Evolutionary conservation across 1,140 invertebrate species (phyloP).

Genomic region (Berghia stephanieae): DNA sequence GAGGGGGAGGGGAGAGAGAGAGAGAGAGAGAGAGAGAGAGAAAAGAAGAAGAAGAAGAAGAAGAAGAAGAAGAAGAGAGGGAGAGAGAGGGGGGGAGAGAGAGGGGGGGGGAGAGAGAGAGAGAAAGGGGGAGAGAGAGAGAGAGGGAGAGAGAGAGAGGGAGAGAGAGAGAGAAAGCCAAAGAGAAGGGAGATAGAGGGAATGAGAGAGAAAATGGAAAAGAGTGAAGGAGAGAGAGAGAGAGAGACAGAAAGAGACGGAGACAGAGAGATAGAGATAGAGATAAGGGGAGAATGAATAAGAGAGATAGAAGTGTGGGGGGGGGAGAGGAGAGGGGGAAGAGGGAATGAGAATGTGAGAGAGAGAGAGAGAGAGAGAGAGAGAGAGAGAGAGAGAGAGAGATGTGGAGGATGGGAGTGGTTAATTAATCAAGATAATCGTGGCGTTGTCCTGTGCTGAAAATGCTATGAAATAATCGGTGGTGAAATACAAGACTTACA

Average conservation of each 20-base stretch:
- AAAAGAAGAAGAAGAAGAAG: background rate
- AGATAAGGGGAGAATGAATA: background rate
- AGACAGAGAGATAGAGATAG: background rate
- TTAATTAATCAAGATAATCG: background rate
- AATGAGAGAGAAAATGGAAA: background rate
- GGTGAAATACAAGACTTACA: background rate
- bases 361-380: slow-evolving; percentile 6
- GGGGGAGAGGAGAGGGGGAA: background rate
- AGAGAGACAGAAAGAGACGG: background rate
- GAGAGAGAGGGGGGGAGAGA: background rate
- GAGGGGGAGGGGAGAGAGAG: background rate
- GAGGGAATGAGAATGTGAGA: background rate
- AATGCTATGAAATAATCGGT: background rate
- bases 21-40: background rate
- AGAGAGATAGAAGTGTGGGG: background rate
- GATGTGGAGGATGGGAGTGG: background rate
- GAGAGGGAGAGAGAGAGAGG: slow-evolving; percentile 14
- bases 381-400: slow-evolving; percentile 19
- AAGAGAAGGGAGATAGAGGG: no score
- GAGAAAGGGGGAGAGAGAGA: background rate
- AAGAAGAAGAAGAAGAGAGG: slow-evolving; percentile 1
- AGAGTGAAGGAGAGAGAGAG: background rate
- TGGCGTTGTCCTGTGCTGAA: background rate
- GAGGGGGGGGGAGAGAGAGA: background rate
- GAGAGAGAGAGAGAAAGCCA: no score